Base-by-base conservation (phyloP, 92 coral and sea anemone species). In the Actinostola sp. region DNA sequence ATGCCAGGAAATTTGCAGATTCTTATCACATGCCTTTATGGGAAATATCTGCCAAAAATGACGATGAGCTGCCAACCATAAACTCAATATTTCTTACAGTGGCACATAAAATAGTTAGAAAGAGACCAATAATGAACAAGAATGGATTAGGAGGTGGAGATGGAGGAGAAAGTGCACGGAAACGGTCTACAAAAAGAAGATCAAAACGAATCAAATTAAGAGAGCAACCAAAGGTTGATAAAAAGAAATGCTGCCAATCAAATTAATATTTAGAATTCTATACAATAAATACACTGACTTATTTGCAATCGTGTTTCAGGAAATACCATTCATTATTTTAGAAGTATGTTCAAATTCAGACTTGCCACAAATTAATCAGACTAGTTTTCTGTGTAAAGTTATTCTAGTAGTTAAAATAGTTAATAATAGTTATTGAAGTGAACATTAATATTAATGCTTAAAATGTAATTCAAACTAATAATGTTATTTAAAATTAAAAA, bases 11-110 rank as follows among this genome's bases (percentile, higher is more conserved):
- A 68, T 95, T 95, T 88, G 99, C 99, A 23, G 95, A 92, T 61
- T 31, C 39, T 17, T 92, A 90, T 72, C 77, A 49, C 29, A 95
- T 95, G 99, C 92, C 97, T 2, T 73, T 95, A 63, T 91, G 97
- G 93, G 99, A 95, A 71, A 84, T 95, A 51, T 95, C 99, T 11
- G 88, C 95, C 42, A 95, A 95, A 72, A 81, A 91, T 81, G 97
- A 95, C 53, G 88, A 73, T 10, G 99, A 95, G 58, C 76, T 88
- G 46, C 84, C 66, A 45, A 88, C 86, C 15, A 95, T 95, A 43
- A 78, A 95, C 44, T 76, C 97, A 31, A 95, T 95, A 48, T 95
- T 95, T 86, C 63, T 86, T 28, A 88, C 97, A 1, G 61, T 95
- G 30, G 86, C 95, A 20, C 92, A 88, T 66, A 95, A 91, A 78